A percentile compares a stretch with the other conserved stretches of the same genome.
These are phyloP conservation scores for Mythimna lalbum DNA, from an alignment of 2,888 invertebrate genomes.

Conservation along the genomic window DNA sequence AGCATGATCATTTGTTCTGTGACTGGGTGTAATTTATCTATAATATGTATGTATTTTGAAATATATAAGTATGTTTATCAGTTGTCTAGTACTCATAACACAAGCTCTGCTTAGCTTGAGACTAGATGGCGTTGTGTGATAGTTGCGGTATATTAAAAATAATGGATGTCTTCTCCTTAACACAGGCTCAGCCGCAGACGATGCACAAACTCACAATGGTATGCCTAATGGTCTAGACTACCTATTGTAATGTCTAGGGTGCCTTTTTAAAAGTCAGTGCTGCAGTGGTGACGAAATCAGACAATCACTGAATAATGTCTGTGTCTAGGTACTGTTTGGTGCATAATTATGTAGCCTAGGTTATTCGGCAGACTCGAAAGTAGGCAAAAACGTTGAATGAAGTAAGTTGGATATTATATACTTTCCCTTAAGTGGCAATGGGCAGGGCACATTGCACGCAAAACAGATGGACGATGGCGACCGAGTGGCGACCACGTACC, in stretches of 20 bases:
- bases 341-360: slow-evolving; percentile 33
- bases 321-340: slow-evolving; percentile 8
- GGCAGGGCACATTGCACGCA: too few relatives aligned
- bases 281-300: slow-evolving; percentile 60
- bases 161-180: slow-evolving; percentile 74
- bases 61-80: too few relatives aligned
- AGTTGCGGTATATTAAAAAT: neutral
- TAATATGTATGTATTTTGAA: too few relatives aligned
- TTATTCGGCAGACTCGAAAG: slow-evolving; percentile 5
- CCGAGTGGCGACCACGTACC: too few relatives aligned
- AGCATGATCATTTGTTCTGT: too few relatives aligned
- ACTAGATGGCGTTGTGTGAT: too few relatives aligned
- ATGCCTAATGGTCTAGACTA: slow-evolving; percentile 74
- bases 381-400: neutral
- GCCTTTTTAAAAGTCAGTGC: slow-evolving; percentile 75
- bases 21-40: too few relatives aligned
- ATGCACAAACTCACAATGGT: slow-evolving; percentile 71
- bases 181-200: slow-evolving; percentile 60
- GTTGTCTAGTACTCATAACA: too few relatives aligned
- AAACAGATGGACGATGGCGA: too few relatives aligned
- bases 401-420: too few relatives aligned
- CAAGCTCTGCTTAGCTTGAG: too few relatives aligned
- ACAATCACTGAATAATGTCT: slow-evolving; percentile 53
- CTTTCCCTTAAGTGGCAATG: too few relatives aligned
- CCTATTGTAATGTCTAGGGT: slow-evolving; percentile 71